Evolutionary conservation across 2,888 invertebrate genomes (phyloP), one percentile per base, ranked within the genome.

Genomic region (Congeria kusceri): DNA sequence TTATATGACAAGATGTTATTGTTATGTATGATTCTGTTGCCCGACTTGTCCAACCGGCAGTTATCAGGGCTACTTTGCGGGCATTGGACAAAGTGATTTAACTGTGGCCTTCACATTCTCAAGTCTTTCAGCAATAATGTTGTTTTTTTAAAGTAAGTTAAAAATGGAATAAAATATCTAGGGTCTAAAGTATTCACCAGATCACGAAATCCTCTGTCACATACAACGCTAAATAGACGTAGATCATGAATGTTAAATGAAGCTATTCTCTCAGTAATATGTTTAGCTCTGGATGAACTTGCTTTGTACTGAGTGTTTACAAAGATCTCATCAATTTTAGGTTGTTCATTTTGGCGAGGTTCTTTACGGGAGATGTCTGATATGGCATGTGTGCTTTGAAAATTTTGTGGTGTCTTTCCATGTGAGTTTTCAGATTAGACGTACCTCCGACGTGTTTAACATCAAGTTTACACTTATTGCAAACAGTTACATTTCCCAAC

Each of bases 1-100:
- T 66, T 27, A 80, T 71, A 27, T 75, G 71, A 0, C 20, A 11
- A 25, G 68, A 68, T 32, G 75, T 75, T 5, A 75, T 75, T 23
- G 73, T 75, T 3, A 75, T 58, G 44, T 75, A 75, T 9, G 75
- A 75, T 28, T 63, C 68, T 18, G 56, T 68, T 7, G 75, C 68
- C 1, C 63, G 25, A 25, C 63, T 68, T 0, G 68, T 75, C 68
- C 75, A 75, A n/a, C 67, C 63, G 27, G 68, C 68, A 11, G 75
- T 67, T 11, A 63, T 75, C 15, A 68, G 27, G 5, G 75, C 68
- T 32, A 75, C 68, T 0, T 28, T 56, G 15, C 5, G 20, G 13
- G 75, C 68, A 4, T 23, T 39, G 28, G 59, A 69, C 62, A 76
- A 53, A 59, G 49, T 0, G 25, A 25, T 29, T 64, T 69, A 9